Conservation (phyloP, 2,113 vertebrate species). For the Serilophus lunatus region DNA sequence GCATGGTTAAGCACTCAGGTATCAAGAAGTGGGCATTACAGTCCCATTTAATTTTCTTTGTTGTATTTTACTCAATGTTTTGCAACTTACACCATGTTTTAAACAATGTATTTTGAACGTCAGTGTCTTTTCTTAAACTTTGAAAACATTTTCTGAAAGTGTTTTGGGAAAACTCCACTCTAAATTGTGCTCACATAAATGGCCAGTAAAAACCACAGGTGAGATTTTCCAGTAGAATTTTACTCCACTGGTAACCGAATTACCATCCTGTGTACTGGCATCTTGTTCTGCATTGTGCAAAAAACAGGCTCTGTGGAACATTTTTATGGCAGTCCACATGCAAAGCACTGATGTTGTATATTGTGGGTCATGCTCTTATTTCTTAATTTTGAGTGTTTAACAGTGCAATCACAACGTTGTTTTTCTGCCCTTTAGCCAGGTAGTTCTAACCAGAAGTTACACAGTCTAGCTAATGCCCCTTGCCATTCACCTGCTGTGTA, state of each 20-base stretch:
- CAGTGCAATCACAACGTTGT: neutral
- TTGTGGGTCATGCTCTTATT: neutral
- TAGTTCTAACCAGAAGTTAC: neutral
- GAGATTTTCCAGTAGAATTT: neutral
- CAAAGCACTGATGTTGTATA: neutral
- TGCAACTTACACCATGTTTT: neutral
- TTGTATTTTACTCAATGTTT: neutral
- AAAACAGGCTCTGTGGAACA: neutral
- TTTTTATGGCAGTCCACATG: neutral
- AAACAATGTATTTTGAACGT: neutral
- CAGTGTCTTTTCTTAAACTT: neutral
- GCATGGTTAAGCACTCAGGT: slow-evolving; percentile 38
- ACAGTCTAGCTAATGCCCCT: neutral
- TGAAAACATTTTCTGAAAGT: neutral
- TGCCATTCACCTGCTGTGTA: neutral
- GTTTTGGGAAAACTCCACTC: neutral
- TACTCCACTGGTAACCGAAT: neutral
- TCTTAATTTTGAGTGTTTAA: slow-evolving; percentile 56
- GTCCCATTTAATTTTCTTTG: neutral
- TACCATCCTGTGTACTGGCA: neutral
- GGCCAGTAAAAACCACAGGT: neutral
- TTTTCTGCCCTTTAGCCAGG: slow-evolving; percentile 7
- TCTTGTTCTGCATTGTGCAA: neutral
- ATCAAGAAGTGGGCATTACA: slow-evolving; percentile 8
- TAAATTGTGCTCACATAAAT: neutral